These are phyloP conservation scores for Cataglyphis albicans DNA, from an alignment of 2,888 invertebrate species.

Conservation along the genomic window DNA sequence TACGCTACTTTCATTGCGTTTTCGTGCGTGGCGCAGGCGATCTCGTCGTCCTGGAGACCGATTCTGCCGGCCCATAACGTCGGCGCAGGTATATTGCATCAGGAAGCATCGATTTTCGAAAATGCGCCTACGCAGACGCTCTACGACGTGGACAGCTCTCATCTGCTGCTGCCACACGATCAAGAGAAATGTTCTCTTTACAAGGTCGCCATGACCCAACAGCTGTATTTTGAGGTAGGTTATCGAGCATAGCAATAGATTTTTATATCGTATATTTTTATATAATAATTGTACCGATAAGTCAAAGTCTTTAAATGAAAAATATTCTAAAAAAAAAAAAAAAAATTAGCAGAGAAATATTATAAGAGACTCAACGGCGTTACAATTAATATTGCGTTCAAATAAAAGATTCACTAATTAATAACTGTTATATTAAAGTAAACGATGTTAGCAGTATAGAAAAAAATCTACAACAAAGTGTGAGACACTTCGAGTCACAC, in stretches of 20 bases:
- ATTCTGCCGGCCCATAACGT: slow-evolving; percentile 72
- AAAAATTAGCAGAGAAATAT: background rate
- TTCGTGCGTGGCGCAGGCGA: slow-evolving; percentile 60
- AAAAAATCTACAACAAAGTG: background rate
- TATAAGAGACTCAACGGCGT: background rate
- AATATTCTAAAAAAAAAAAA: background rate
- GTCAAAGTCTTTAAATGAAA: background rate
- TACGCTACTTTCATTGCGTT: slow-evolving; percentile 61
- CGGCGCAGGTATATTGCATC: slow-evolving; percentile 78
- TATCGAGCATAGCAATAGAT: background rate
- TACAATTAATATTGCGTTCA: background rate
- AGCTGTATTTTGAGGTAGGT: slow-evolving; percentile 87
- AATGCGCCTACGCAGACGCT: slow-evolving; percentile 55
- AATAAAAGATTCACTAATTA: background rate
- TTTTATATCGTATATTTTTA: background rate
- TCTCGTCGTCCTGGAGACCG: slow-evolving; percentile 81
- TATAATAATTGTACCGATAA: background rate
- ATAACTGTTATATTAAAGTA: background rate
- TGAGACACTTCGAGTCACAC: background rate
- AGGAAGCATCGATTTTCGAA: slow-evolving; percentile 74
- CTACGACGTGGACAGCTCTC: slow-evolving; percentile 70
- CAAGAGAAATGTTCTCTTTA: slow-evolving; percentile 90
- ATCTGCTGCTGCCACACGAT: slow-evolving; percentile 63
- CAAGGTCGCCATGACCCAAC: slow-evolving; percentile 90
- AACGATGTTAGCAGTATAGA: background rate